Conservation (phyloP, 2,113 vertebrate genomes). For the Cervus canadensis region DNA sequence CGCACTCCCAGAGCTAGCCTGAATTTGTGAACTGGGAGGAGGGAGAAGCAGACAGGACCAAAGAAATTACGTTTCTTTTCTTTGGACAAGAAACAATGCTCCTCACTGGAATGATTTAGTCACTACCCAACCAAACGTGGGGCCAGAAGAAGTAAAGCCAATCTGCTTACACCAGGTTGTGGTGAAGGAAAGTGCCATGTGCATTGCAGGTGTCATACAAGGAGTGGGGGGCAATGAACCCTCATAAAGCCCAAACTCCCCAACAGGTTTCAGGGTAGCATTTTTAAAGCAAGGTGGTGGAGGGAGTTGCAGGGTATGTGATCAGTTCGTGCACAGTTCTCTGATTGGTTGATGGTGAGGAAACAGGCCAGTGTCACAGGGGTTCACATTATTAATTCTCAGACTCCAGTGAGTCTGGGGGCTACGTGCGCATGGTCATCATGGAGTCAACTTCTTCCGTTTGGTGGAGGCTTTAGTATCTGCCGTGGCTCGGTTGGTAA, state of each 20-base stretch:
- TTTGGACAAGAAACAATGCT: neutral
- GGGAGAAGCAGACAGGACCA: neutral
- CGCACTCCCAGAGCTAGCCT: neutral
- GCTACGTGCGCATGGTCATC: neutral
- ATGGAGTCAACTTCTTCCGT: neutral
- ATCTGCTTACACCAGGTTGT: neutral
- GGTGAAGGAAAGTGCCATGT: fast-evolving
- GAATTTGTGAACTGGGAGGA: neutral
- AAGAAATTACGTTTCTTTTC: neutral
- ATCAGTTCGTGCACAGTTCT: neutral
- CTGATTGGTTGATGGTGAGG: neutral
- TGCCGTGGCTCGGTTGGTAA: neutral
- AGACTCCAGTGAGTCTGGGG: neutral
- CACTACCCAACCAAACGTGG: neutral
- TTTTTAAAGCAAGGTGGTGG: neutral
- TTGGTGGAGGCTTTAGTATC: neutral
- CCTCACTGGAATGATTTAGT: neutral
- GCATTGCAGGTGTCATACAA: neutral
- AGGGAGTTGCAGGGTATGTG: neutral
- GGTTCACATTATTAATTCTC: neutral
- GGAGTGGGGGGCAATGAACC: neutral
- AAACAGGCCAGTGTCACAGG: neutral
- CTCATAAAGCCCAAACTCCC: neutral
- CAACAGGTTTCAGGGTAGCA: neutral
- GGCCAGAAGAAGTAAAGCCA: neutral